Evolutionary conservation across 2,797 vertebrate species (phyloP).

Genomic region (Chelonia mydas): DNA sequence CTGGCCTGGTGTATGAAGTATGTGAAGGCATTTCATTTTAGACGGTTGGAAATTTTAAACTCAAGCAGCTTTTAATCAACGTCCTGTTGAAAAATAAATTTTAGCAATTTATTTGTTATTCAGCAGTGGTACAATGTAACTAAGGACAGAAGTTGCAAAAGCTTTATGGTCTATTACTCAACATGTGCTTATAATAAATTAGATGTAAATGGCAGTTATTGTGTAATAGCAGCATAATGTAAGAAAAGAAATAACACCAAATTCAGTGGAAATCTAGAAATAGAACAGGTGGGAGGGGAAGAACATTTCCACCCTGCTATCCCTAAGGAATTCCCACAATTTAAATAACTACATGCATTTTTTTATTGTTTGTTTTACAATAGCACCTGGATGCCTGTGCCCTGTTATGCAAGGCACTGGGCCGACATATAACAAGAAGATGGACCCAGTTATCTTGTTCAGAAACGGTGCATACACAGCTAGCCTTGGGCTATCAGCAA

Average conservation of each 20-base stretch:
- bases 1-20: conserved; percentile 72
- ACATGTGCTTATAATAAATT: conserved; percentile 75
- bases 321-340: conserved; percentile 46
- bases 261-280: conserved; percentile 26
- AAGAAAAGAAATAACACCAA: conserved; percentile 40
- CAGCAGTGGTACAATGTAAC: conserved; percentile 74
- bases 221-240: conserved; percentile 47
- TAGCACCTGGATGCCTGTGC: not conserved
- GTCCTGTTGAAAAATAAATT: conserved; percentile 80
- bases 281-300: conserved; percentile 23
- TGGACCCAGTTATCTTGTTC: not conserved
- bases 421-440: not conserved
- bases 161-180: conserved; percentile 79
- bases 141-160: conserved; percentile 79
- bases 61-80: conserved; percentile 84
- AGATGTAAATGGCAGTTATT: conserved; percentile 68
- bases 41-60: conserved; percentile 80
- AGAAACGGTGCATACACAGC: not conserved
- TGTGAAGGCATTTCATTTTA: conserved; percentile 77
- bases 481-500: not conserved
- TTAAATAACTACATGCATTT: not conserved
- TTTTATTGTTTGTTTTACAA: conserved; percentile 36
- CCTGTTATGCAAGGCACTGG: not conserved
- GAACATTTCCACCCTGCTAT: conserved; percentile 48
- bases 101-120: conserved; percentile 77